A percentile compares a stretch with the other conserved stretches of the same genome.
These are phyloP conservation scores for Drosophila orena DNA, from an alignment of 1,140 invertebrate species.

Conservation along the genomic window DNA sequence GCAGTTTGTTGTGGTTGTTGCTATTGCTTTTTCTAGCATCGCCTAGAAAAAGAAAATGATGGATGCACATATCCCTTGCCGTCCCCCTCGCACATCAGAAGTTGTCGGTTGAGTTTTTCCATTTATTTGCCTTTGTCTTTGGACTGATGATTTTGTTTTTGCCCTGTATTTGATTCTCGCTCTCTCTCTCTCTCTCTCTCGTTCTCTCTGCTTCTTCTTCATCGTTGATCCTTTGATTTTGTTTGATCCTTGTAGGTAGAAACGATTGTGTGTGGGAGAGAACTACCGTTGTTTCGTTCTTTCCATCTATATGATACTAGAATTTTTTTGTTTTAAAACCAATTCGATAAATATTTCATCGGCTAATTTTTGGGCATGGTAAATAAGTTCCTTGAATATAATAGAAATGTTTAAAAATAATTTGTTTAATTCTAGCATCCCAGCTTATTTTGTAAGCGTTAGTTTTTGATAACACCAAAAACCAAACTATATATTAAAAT, in stretches of 20 bases:
- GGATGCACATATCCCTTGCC: slow-evolving; percentile 34
- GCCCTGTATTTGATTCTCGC: slow-evolving; percentile 23
- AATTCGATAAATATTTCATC: slow-evolving; percentile 15
- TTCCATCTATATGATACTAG: slow-evolving; percentile 20
- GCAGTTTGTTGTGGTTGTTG: slow-evolving; percentile 17
- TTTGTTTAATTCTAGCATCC: too few relatives aligned
- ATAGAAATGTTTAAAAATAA: too few relatives aligned
- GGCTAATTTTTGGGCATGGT: too few relatives aligned
- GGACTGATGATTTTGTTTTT: slow-evolving; percentile 52
- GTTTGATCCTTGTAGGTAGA: slow-evolving; percentile 55
- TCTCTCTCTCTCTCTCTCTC: not conserved
- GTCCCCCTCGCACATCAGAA: slow-evolving; percentile 17
- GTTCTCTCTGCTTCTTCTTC: not conserved
- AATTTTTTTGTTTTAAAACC: slow-evolving; percentile 26
- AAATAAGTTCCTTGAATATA: too few relatives aligned
- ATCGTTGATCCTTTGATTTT: slow-evolving; percentile 24
- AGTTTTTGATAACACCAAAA: too few relatives aligned
- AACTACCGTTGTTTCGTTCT: slow-evolving; percentile 34
- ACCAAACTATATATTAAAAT: too few relatives aligned
- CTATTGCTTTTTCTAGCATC: slow-evolving; percentile 23
- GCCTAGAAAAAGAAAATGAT: slow-evolving; percentile 59
- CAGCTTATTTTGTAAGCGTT: too few relatives aligned
- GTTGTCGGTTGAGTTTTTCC: slow-evolving; percentile 58
- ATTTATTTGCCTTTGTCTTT: slow-evolving; percentile 54
- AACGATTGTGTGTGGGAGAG: not conserved